Evolutionary conservation across 64 coral and sea anemone species (phyloP).

Genomic region (Montipora sp.): DNA sequence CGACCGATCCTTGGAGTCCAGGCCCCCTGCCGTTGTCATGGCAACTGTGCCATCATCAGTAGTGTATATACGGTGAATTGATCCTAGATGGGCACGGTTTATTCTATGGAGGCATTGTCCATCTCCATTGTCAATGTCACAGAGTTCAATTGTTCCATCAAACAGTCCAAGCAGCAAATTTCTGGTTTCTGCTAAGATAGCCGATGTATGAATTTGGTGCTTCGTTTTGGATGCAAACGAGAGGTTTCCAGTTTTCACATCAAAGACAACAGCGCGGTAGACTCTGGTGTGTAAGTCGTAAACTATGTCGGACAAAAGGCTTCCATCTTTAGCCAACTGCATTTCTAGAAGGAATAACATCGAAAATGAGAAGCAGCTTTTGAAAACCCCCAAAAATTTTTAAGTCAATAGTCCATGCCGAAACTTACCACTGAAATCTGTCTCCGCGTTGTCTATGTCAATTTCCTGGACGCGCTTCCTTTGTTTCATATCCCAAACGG

Average conservation of each 20-base stretch:
- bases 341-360: background rate
- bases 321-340: slow-evolving; percentile 56
- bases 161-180: slow-evolving; percentile 65
- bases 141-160: slow-evolving; percentile 71
- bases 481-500: slow-evolving; percentile 19
- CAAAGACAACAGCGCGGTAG: slow-evolving; percentile 74
- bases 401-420: too few relatives aligned
- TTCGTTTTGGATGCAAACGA: slow-evolving; percentile 42
- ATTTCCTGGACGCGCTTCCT: background rate
- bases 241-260: slow-evolving; percentile 67
- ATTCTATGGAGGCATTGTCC: slow-evolving; percentile 36
- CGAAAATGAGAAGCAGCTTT: background rate
- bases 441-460: background rate
- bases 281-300: slow-evolving; percentile 19
- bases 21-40: slow-evolving; percentile 82
- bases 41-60: slow-evolving; percentile 56
- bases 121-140: slow-evolving; percentile 48
- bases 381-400: background rate
- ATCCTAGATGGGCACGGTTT: slow-evolving; percentile 54
- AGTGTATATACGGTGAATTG: slow-evolving; percentile 76
- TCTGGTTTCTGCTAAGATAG: slow-evolving; percentile 34
- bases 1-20: slow-evolving; percentile 92
- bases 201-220: slow-evolving; percentile 51
- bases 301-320: slow-evolving; percentile 67
- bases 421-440: slow-evolving; percentile 32